Percentiles rank a stretch among this genome's conserved stretches.
Conservation (phyloP, 2,888 invertebrate species). For the Patella ulyssiponensis region DNA sequence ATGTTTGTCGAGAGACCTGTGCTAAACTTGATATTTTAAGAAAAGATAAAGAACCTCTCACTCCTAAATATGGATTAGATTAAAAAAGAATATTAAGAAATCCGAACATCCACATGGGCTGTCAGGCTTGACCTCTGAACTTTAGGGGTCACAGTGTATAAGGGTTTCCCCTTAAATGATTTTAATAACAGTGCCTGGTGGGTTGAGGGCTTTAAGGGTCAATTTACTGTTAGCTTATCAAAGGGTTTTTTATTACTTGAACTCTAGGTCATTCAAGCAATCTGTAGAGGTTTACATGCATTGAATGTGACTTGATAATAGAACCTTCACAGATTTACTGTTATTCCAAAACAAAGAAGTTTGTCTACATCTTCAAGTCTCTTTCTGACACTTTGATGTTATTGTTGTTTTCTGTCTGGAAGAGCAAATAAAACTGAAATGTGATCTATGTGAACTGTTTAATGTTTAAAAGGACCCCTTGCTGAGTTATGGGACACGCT, state of each 20-base stretch:
- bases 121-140: too few relatives aligned
- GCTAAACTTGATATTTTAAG: too few relatives aligned
- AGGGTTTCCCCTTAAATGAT: too few relatives aligned
- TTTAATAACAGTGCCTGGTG: too few relatives aligned
- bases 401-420: background rate
- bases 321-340: background rate
- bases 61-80: too few relatives aligned
- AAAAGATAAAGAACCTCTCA: too few relatives aligned
- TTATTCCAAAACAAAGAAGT: background rate
- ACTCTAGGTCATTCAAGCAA: too few relatives aligned
- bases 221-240: slow-evolving; percentile 9
- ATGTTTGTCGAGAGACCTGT: too few relatives aligned
- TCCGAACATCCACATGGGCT: too few relatives aligned
- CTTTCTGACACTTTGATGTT: background rate
- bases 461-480: background rate
- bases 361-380: background rate
- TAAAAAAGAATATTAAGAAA: too few relatives aligned
- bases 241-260: background rate
- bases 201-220: background rate
- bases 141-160: too few relatives aligned
- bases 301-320: background rate
- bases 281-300: too few relatives aligned
- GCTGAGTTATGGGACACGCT: slow-evolving; percentile 1
- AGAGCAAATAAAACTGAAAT: background rate
- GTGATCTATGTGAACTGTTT: background rate